Evolutionary conservation across 2,113 vertebrate species (phyloP), one percentile per base, ranked within the genome.

Genomic region (Hippocampus barbouri): DNA sequence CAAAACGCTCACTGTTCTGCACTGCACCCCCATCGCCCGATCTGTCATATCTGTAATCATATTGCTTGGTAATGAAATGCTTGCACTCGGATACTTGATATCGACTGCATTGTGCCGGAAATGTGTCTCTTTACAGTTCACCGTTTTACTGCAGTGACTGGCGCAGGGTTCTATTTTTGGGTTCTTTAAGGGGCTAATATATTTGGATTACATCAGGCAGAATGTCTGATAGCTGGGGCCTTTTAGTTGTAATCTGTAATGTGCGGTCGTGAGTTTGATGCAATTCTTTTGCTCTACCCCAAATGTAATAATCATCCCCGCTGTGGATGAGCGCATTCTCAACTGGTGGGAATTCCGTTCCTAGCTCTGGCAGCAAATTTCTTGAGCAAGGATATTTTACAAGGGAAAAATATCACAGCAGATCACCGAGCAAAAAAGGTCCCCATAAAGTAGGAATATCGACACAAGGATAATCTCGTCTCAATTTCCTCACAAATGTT

Each of bases 121-220:
- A 75, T 66, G 69, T 30, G 8, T 30, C 9, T 65, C 23, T 51
- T 57, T 66, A 64, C 23, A 49, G 43, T 10, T 45, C 12, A 6
- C 43, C 43, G 14, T 14, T 79, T 81, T 69, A 75, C 85, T 74
- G 73, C 77, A 79, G 76, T 76, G 76, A 71, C 68, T 66, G 6
- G 47, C 45, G 70, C 66, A 5, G 63, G 49, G 60, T 69, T 82
- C 43, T 69, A 67, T 85, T 79, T 66, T 68, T 76, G 56, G 59
- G 51, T 61, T 49, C 70, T 77, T 65, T 0, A 63, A 51, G 69
- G 38, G 41, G 56, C 8, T 23, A 23, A 45, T 45, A 25, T 75
- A 57, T 34, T 64, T 20, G 60, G 34, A 45, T 23, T 56, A 64
- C 34, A 43, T n/a, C 54, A n/a, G 21, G 10, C 54, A 2, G 12